Evolutionary conservation across 2,797 vertebrate genomes (phyloP), one percentile per base, ranked within the genome.

Genomic region (Lagodon rhomboides): DNA sequence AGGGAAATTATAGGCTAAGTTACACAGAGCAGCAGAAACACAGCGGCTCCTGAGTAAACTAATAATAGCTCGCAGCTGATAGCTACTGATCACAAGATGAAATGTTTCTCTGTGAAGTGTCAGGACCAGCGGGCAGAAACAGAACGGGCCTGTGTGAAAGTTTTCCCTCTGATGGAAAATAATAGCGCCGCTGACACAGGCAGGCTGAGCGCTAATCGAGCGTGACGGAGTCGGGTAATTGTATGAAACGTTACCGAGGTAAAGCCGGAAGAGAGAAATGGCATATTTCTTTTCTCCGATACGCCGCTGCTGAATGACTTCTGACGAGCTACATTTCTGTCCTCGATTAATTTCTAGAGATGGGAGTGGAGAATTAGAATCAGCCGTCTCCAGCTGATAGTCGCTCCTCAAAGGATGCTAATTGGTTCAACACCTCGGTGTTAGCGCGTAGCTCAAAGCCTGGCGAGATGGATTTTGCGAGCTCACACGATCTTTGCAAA

Each of bases 51-150:
- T 71, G 79, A 85, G 84, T 80, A 83, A 84, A 85, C 69, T 92
- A 91, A 94, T 92, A 89, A 91, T 73, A 92, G 88, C 79, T 79
- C 73, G 80, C 71, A 68, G 89, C 85, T 91, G 87, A 92, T 85
- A 85, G 87, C 78, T 77, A 56, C 87, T 88, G 88, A 93, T 92
- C 88, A 91, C 89, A 87, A 87, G 87, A 92, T 91, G 82, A 91
- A 89, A 91, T 91, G 90, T 87, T 90, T 87, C 78, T 85, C 85
- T 72, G 81, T 41, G 63, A 86, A 85, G 83, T 91, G 85, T 85
- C 80, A 61, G 58, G 83, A 82, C 74, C 66, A 49, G 75, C 46
- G 25, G 81, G 80, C 78, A 81, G 60, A 80, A 84, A 71, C 80
- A 75, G 79, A 89, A 73, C 15, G 30, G 72, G 74, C 55, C 47